Base-by-base conservation (phyloP, 2,797 vertebrate genomes). In the Sciaenops ocellatus region DNA sequence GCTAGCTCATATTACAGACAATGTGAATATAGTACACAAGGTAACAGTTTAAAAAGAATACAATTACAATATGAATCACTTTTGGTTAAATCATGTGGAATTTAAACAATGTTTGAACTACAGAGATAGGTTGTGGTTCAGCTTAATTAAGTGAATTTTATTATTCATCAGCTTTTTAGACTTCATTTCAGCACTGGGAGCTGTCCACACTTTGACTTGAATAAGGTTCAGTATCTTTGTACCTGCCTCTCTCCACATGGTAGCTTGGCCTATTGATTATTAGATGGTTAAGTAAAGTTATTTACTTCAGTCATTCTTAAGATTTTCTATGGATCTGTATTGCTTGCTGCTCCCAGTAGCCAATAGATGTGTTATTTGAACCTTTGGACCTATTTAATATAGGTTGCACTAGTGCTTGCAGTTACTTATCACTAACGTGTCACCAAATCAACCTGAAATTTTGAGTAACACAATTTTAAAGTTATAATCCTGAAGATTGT, bases 1-100 rank as follows among this genome's bases (percentile, higher is more conserved):
- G 74, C 34, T 48, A 42, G 38, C 20, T 80, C 22, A 55, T 64
- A 77, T 44, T 54, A 54, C 46, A 73, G 26, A 51, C 17, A 65
- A 64, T 10, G 46, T 73, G 20, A 61, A 42, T 16, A 41, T 50
- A 18, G n/a, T 24, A 8, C 47, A 56, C 2, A 7, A 24, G 38
- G 67, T 10, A 38, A 34, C 3, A 56, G n/a, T 47, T 74, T 50
- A 57, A 26, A 56, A n/a, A 68, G 7, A 46, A 20, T 20, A 15
- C 6, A 38, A 26, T 22, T 4, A 44, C 11, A 26, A 6, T 6
- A n/a, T 20, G 7, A 64, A 42, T 48, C 0, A 10, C 20, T 34
- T 38, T 48, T 69, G 9, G 8, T 55, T 30, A 44, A 52, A 59
- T 51, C 7, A 69, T 44, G 9, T 51, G n/a, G 41, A 26, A 34